Percentiles rank a stretch among this genome's conserved stretches.
Evolutionary conservation across 2,797 vertebrate species (phyloP).

Genomic region (Todus mexicanus): DNA sequence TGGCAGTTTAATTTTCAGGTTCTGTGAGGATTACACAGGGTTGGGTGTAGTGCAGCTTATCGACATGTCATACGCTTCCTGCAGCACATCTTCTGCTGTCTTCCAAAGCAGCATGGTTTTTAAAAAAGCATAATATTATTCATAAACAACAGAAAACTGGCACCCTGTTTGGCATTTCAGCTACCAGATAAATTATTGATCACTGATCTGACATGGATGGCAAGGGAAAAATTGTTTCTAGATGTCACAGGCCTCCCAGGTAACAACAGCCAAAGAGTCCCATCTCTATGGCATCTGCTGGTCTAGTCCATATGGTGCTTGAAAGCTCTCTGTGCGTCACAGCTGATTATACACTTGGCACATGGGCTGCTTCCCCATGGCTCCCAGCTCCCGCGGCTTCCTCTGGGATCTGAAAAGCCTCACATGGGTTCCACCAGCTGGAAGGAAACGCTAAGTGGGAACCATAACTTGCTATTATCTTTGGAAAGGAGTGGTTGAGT

Average conservation of each 20-base stretch:
- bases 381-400: not conserved
- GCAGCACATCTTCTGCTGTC: not conserved
- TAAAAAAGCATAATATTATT: not conserved
- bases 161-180: not conserved
- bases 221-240: not conserved
- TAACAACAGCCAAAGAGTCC: not conserved
- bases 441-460: not conserved
- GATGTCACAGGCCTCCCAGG: not conserved
- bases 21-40: not conserved
- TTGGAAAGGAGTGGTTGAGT: not conserved
- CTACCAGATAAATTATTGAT: constrained; percentile 7
- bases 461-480: not conserved
- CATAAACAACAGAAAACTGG: not conserved
- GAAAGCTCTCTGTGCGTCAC: not conserved
- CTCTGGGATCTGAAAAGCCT: not conserved
- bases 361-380: not conserved
- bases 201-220: not conserved
- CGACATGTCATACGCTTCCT: fast-evolving
- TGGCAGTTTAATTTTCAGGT: constrained; percentile 8
- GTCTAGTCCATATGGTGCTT: not conserved
- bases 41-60: not conserved
- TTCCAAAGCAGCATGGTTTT: not conserved
- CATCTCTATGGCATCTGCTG: not conserved
- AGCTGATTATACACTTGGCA: not conserved
- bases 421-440: not conserved